Conservation (phyloP, 2,888 invertebrate species). For the Sycophila texana region DNA sequence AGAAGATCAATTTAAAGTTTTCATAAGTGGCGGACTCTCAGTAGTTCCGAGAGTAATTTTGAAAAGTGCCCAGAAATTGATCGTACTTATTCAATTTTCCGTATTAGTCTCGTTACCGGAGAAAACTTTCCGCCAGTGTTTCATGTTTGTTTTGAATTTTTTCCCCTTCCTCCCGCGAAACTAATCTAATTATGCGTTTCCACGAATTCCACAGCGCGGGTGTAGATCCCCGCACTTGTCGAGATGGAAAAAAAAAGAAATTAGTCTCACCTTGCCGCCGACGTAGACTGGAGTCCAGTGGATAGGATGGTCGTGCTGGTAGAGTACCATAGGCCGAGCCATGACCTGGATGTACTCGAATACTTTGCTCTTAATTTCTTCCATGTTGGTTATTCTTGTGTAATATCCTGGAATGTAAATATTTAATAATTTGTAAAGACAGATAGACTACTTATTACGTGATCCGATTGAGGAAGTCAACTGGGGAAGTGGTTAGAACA, state of each 20-base stretch:
- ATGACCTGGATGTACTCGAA: constrained; percentile 96
- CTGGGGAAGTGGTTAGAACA: no score
- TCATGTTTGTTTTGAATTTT: neutral
- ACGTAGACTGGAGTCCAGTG: constrained; percentile 97
- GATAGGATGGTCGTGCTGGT: constrained; percentile 92
- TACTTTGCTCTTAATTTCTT: constrained; percentile 94
- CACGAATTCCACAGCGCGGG: no score
- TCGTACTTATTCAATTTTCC: constrained; percentile 53
- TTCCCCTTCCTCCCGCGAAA: neutral
- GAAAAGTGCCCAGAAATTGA: constrained; percentile 51
- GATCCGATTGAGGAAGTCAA: neutral
- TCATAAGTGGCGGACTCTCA: constrained; percentile 45
- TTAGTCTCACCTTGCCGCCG: constrained; percentile 83
- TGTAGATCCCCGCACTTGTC: neutral
- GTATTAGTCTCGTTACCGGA: constrained; percentile 45
- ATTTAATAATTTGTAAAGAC: neutral
- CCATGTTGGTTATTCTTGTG: constrained; percentile 90
- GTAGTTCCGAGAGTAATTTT: constrained; percentile 41
- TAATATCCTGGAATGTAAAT: constrained; percentile 82
- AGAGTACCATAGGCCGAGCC: constrained; percentile 96
- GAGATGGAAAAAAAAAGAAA: neutral
- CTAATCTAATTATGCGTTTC: no score
- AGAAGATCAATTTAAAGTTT: constrained; percentile 57
- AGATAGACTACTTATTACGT: neutral
- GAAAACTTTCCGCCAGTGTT: constrained; percentile 17